Evolutionary conservation across 2,113 vertebrate species (phyloP).

Genomic region (Ornithorhynchus anatinus): DNA sequence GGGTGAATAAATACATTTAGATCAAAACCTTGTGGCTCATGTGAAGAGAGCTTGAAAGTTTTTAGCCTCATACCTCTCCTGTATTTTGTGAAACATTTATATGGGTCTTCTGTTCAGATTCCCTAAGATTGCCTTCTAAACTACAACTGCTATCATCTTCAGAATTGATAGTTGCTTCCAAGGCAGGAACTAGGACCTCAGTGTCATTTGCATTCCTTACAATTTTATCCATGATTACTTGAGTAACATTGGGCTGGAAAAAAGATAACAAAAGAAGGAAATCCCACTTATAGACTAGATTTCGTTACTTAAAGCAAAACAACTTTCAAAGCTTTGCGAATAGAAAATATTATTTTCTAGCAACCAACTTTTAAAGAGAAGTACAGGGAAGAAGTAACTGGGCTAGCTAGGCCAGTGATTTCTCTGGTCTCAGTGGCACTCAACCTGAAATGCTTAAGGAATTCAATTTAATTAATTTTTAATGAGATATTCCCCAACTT

Average conservation of each 20-base stretch:
- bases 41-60: not conserved
- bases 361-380: too few relatives aligned
- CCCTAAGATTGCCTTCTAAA: slow-evolving; percentile 28
- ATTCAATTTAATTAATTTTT: too few relatives aligned
- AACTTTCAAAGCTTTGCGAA: too few relatives aligned
- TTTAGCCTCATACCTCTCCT: slow-evolving; percentile 36
- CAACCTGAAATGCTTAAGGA: too few relatives aligned
- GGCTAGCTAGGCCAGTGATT: too few relatives aligned
- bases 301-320: not conserved
- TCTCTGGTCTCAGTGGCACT: too few relatives aligned
- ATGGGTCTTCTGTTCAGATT: slow-evolving; percentile 18
- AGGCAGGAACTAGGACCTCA: slow-evolving; percentile 13
- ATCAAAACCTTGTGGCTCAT: too few relatives aligned
- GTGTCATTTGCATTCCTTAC: slow-evolving; percentile 12
- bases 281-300: not conserved
- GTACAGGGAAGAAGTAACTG: too few relatives aligned
- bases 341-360: too few relatives aligned
- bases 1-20: too few relatives aligned
- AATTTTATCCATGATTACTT: slow-evolving; percentile 6
- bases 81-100: slow-evolving; percentile 21
- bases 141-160: slow-evolving; percentile 21
- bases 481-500: too few relatives aligned
- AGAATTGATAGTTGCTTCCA: not conserved
- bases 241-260: slow-evolving; percentile 44
- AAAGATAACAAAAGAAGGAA: slow-evolving; percentile 4